A percentile compares a stretch with the other conserved stretches of the same genome.
Conservation (phyloP, 2,888 invertebrate genomes). For the Trissoscelio sp. region DNA sequence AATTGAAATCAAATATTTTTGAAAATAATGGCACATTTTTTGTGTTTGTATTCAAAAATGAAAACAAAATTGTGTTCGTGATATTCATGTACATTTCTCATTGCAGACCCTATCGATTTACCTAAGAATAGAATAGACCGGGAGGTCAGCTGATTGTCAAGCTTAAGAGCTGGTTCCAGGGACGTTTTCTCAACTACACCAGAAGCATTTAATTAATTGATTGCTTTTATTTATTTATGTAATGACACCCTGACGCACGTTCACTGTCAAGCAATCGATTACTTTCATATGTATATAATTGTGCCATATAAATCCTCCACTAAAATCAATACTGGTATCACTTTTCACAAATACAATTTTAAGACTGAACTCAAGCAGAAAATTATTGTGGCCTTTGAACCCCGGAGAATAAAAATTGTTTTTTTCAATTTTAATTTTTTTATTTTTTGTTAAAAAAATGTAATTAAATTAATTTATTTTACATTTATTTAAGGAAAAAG, state of each 20-base stretch:
- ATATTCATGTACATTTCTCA: background rate
- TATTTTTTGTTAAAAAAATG: too few relatives aligned
- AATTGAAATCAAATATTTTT: too few relatives aligned
- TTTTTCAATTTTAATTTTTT: too few relatives aligned
- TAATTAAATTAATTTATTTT: too few relatives aligned
- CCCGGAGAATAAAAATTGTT: too few relatives aligned
- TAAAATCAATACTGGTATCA: background rate
- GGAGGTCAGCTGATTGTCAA: constrained; percentile 35
- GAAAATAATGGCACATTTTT: too few relatives aligned
- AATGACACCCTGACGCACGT: constrained; percentile 50
- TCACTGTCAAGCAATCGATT: constrained; percentile 47
- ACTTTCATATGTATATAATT: constrained; percentile 15
- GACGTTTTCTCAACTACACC: constrained; percentile 1
- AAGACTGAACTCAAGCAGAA: too few relatives aligned
- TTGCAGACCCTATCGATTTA: constrained; percentile 26
- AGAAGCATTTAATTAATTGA: constrained; percentile 2
- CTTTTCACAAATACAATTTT: too few relatives aligned
- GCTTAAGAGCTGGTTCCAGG: background rate
- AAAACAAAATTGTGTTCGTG: background rate
- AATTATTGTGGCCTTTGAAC: too few relatives aligned
- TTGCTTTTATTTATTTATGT: constrained; percentile 52
- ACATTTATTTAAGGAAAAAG: too few relatives aligned
- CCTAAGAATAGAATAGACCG: constrained; percentile 24
- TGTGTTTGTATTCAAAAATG: too few relatives aligned
- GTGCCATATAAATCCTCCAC: constrained; percentile 6